Evolutionary conservation across 2,113 vertebrate genomes (phyloP).

Genomic region (Saguinus imperator): DNA sequence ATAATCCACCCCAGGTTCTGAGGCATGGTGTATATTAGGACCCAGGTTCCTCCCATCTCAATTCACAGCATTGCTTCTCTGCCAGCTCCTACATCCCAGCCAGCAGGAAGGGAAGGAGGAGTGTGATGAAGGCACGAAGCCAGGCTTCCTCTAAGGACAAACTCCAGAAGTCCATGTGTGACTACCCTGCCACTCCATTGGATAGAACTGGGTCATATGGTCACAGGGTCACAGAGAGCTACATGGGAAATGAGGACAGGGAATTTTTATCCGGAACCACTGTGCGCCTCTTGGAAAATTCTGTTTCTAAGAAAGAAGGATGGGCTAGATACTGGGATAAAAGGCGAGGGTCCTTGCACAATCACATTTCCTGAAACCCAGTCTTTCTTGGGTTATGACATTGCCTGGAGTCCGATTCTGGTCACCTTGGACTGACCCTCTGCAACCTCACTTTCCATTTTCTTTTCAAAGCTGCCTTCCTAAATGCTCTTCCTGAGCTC

Average conservation of each 20-base stretch:
- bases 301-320: background rate
- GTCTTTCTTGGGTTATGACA: background rate
- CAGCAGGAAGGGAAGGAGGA: background rate
- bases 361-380: background rate
- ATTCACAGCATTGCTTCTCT: accelerated
- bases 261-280: background rate
- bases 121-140: background rate
- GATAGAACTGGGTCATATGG: background rate
- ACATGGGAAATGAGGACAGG: background rate
- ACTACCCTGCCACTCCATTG: background rate
- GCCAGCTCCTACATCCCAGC: background rate
- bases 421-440: background rate
- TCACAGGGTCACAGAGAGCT: background rate
- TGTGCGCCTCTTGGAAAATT: background rate
- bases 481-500: background rate
- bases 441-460: background rate
- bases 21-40: background rate
- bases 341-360: background rate
- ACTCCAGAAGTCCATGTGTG: accelerated
- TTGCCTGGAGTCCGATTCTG: background rate
- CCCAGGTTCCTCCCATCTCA: background rate
- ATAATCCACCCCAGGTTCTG: background rate
- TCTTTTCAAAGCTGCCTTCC: background rate
- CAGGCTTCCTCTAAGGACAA: accelerated
- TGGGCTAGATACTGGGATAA: background rate